Evolutionary conservation across 2,797 vertebrate genomes (phyloP), one percentile per base, ranked within the genome.

Genomic region (Limnodromus scolopaceus): DNA sequence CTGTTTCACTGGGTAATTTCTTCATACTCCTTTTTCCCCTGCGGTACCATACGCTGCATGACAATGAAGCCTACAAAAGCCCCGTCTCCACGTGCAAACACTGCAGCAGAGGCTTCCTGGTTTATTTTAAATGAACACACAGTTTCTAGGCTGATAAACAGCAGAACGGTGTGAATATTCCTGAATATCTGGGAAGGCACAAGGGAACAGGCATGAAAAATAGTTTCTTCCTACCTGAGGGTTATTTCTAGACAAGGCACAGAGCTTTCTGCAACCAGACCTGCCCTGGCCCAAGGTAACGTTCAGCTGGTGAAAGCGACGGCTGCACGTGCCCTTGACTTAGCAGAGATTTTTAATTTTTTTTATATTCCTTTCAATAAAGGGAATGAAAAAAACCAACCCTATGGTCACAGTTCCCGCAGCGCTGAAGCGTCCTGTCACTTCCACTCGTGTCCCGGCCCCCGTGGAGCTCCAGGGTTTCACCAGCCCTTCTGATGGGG

Each of bases 1-100:
- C 57, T 89, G 38, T 53, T 79, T 66, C 53, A 12, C 61, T 43
- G 28, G 23, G 53, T 64, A 66, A 95, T 87, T 84, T 69, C 88
- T 61, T 61, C 77, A 34, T 9, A 20, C 22, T 57, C 27, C 27
- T 28, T 20, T 49, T 38, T 13, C 46, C 46, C 43, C 36, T 53
- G 68, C 68, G 32, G 39, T 17, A 46, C 45, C 77, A 54, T 3
- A 19, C 30, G 1, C 66, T 30, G 75, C 81, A 71, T 75, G 68
- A 51, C 77, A 93, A 85, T 25, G 60, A 85, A 79, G 77, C n/a
- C 61, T 28, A 16, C 58, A 13, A 4, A 34, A 39, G 57, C 53
- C 63, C 63, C 77, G 48, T 5, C 63, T 75, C 11, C 0, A n/a
- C 41, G 8, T 8, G 34, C 41, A 46, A 65, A 70, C n/a, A 17